Conservation (phyloP, 2,113 vertebrate genomes). For the Hippoglossus stenolepis region DNA sequence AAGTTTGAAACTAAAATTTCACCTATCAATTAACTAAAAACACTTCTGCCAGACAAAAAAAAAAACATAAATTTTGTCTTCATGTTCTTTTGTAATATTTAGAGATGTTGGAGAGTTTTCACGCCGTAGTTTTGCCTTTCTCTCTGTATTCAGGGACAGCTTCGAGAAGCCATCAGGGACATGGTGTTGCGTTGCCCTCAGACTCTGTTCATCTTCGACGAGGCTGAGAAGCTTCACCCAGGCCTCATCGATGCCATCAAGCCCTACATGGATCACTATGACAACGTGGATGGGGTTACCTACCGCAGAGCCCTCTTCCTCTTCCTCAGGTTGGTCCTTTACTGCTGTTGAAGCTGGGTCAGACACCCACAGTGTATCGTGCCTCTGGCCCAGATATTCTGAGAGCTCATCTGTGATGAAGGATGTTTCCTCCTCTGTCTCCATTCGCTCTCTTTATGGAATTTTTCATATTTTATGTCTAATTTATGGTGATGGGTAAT, state of each 20-base stretch:
- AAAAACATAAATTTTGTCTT: background rate
- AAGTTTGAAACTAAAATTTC: background rate
- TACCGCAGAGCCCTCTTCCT: slow-evolving; percentile 88
- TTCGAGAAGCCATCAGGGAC: slow-evolving; percentile 85
- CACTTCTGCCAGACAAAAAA: background rate
- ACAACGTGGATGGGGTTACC: slow-evolving; percentile 71
- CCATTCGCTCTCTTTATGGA: too few relatives aligned
- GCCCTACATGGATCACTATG: slow-evolving; percentile 83
- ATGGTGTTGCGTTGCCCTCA: slow-evolving; percentile 86
- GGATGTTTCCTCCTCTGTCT: too few relatives aligned
- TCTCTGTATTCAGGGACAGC: slow-evolving; percentile 82
- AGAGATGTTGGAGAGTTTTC: background rate
- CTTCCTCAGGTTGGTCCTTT: slow-evolving; percentile 90
- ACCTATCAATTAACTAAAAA: too few relatives aligned
- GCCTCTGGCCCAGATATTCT: background rate
- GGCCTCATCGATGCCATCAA: slow-evolving; percentile 89
- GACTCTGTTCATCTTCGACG: slow-evolving; percentile 93
- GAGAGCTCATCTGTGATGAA: too few relatives aligned
- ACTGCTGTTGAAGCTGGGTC: background rate
- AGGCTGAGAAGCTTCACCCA: slow-evolving; percentile 92
- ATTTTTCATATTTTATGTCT: too few relatives aligned
- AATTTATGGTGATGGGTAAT: too few relatives aligned
- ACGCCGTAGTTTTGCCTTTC: background rate
- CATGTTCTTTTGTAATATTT: background rate
- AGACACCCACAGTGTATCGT: background rate